Evolutionary conservation across 1,140 invertebrate genomes (phyloP).

Genomic region (Bathynomus jamesi): DNA sequence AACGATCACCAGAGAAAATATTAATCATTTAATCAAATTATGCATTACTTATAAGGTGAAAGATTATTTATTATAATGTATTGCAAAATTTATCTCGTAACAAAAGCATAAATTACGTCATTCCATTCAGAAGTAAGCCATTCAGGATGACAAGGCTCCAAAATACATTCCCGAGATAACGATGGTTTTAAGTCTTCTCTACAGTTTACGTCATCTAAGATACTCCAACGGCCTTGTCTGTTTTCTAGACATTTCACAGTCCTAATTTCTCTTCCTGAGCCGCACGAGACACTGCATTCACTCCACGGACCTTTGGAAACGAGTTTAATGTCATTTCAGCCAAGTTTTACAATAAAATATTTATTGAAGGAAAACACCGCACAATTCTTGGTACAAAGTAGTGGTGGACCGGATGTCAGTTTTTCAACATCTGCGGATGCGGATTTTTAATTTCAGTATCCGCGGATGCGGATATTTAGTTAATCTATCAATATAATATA

Average conservation of each 20-base stretch:
- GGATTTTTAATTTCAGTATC: too few relatives aligned
- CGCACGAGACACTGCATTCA: conserved; percentile 49
- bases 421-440: too few relatives aligned
- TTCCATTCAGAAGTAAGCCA: conserved; percentile 9
- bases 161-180: conserved; percentile 3
- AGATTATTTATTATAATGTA: too few relatives aligned
- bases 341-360: too few relatives aligned
- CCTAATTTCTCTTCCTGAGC: conserved; percentile 55
- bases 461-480: too few relatives aligned
- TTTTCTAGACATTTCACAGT: conserved; percentile 43
- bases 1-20: too few relatives aligned
- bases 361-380: too few relatives aligned
- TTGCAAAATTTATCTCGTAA: not conserved
- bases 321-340: too few relatives aligned
- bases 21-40: too few relatives aligned
- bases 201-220: not conserved
- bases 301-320: conserved; percentile 27
- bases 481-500: too few relatives aligned
- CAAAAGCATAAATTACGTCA: not conserved
- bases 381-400: too few relatives aligned
- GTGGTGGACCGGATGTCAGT: too few relatives aligned
- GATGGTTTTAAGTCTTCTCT: not conserved
- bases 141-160: conserved; percentile 4
- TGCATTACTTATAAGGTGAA: not conserved
- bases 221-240: not conserved